A percentile compares a stretch with the other conserved stretches of the same genome.
Evolutionary conservation across 1,140 invertebrate species (phyloP).

Genomic region (Diorhabda sublineata): DNA sequence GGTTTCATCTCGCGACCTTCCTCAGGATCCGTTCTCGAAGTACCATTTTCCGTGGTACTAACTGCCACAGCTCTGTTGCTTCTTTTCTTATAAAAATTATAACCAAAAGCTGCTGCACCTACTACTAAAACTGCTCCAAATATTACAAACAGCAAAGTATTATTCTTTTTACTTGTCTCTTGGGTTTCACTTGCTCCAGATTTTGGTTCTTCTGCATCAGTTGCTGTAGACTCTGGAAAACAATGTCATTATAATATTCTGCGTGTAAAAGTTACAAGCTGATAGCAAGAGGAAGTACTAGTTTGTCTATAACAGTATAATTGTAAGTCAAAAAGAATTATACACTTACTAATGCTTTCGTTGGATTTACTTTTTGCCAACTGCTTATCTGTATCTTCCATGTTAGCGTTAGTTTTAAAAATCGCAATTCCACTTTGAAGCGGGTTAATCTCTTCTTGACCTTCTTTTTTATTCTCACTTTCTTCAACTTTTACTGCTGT

Average conservation of each 20-base stretch:
- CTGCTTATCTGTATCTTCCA: slow-evolving; percentile 16
- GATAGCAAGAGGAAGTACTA: background rate
- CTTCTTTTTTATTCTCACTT: slow-evolving; percentile 5
- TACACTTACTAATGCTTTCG: slow-evolving; percentile 16
- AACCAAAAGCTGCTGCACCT: slow-evolving; percentile 48
- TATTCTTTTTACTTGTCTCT: slow-evolving; percentile 24
- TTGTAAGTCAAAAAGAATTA: too few relatives aligned
- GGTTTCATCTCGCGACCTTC: slow-evolving; percentile 38
- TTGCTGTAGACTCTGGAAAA: slow-evolving; percentile 15
- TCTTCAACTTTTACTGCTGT: background rate
- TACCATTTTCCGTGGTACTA: slow-evolving; percentile 24
- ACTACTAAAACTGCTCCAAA: slow-evolving; percentile 51
- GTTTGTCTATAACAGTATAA: background rate
- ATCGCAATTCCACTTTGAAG: slow-evolving; percentile 24
- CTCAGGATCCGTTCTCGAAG: slow-evolving; percentile 34
- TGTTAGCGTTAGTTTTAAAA: slow-evolving; percentile 11
- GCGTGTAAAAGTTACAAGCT: background rate
- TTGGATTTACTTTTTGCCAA: slow-evolving; percentile 9
- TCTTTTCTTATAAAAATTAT: slow-evolving; percentile 46
- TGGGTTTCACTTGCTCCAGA: slow-evolving; percentile 22
- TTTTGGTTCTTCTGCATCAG: slow-evolving; percentile 17
- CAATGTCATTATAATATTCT: background rate
- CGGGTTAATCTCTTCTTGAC: slow-evolving; percentile 10
- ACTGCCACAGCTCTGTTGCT: slow-evolving; percentile 11
- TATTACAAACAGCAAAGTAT: slow-evolving; percentile 38